A percentile compares a stretch with the other conserved stretches of the same genome.
Evolutionary conservation across 2,797 vertebrate species (phyloP).

Genomic region (Paratrypauchen microcephalus): DNA sequence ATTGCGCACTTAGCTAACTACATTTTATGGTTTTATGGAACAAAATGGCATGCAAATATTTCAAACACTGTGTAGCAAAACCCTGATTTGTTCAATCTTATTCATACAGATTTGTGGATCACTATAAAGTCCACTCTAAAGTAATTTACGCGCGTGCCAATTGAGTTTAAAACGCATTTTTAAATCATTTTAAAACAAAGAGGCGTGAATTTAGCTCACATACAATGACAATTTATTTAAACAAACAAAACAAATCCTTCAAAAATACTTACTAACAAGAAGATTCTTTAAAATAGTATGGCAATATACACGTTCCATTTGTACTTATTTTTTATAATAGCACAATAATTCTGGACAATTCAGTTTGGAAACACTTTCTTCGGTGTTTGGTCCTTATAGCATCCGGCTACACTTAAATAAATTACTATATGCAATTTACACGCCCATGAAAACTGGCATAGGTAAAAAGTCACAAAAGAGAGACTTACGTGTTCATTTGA

Average conservation of each 20-base stretch:
- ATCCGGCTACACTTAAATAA: conserved; percentile 98
- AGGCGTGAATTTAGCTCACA: conserved; percentile 88
- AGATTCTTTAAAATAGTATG: conserved; percentile 87
- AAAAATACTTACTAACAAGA: conserved; percentile 90
- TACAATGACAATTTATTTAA: conserved; percentile 98
- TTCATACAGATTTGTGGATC: neutral
- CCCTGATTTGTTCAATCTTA: neutral
- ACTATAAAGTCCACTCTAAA: neutral
- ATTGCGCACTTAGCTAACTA: neutral
- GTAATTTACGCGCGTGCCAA: conserved; percentile 12
- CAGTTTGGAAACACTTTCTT: conserved; percentile 89
- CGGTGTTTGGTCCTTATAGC: conserved; percentile 95
- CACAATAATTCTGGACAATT: conserved; percentile 80
- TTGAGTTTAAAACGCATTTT: conserved; percentile 22
- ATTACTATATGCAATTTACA: conserved; percentile 99
- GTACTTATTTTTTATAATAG: conserved; percentile 80
- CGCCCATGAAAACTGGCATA: conserved; percentile 84
- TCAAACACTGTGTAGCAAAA: neutral
- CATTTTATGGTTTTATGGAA: neutral
- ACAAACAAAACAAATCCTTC: conserved; percentile 96
- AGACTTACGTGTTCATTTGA: conserved; percentile 97
- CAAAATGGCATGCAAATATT: neutral
- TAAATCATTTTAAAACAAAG: conserved; percentile 63
- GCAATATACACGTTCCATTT: conserved; percentile 93
- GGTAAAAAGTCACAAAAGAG: conserved; percentile 79